Conservation (phyloP, 2,888 invertebrate genomes). For the Eupithecia insigniata region DNA sequence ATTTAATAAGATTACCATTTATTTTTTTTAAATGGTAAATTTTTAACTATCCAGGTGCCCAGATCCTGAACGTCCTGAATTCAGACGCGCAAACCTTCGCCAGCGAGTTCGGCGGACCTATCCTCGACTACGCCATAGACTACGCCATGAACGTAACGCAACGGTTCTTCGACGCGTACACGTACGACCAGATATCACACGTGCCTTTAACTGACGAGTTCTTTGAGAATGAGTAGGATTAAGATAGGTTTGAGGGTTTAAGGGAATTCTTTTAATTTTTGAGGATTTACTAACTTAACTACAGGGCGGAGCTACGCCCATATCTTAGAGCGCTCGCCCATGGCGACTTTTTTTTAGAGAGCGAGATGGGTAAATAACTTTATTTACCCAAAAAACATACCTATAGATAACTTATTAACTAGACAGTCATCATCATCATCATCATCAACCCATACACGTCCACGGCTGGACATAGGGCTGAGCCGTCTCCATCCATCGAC, state of each 20-base stretch:
- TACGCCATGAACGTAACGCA: conserved; percentile 80
- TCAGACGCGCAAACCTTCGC: conserved; percentile 75
- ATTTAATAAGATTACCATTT: too few species aligned
- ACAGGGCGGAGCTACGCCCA: background rate
- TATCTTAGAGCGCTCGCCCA: too few species aligned
- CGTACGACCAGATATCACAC: conserved; percentile 73
- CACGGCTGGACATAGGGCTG: too few species aligned
- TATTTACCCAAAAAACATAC: too few species aligned
- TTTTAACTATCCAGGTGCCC: conserved; percentile 64
- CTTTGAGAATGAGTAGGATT: conserved; percentile 65
- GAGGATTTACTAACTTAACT: background rate
- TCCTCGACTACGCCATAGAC: conserved; percentile 77
- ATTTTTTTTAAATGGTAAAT: too few species aligned
- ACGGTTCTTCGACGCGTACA: conserved; percentile 75
- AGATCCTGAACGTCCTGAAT: conserved; percentile 73
- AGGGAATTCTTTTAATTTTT: background rate
- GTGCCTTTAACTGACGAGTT: conserved; percentile 75
- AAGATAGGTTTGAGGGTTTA: background rate
- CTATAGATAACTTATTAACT: too few species aligned
- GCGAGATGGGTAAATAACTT: too few species aligned
- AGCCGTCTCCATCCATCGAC: too few species aligned
- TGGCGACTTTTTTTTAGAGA: too few species aligned
- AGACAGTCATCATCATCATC: too few species aligned
- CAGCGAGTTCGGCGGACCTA: conserved; percentile 77
- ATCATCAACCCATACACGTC: too few species aligned